phyloP scores from a whole-genome alignment of 2,113 vertebrate species.

The Macquaria australasica region DNA sequence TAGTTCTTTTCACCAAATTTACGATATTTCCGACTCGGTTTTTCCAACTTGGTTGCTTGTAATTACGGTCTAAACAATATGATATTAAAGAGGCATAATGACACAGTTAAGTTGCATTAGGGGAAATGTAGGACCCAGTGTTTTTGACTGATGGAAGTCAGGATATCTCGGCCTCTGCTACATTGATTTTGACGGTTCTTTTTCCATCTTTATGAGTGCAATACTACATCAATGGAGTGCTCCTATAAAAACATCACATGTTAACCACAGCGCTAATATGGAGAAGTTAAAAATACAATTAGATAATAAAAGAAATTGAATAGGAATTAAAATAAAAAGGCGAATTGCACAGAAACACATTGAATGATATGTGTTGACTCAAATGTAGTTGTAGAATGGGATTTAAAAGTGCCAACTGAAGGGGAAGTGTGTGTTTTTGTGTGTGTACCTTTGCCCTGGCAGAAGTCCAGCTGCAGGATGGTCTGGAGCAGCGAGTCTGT shows the following conservation, averaged over 20 bases:
- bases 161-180: too few relatives aligned
- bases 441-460: conserved; percentile 95
- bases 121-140: neutral
- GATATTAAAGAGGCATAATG: neutral
- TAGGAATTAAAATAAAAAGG: neutral
- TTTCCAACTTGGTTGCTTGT: neutral
- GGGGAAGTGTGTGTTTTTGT: conserved; percentile 35
- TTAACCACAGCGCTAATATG: neutral
- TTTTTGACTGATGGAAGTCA: neutral
- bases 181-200: neutral
- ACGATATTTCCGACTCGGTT: too few relatives aligned
- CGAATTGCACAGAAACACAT: neutral
- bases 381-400: neutral
- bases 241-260: neutral
- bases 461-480: conserved; percentile 97
- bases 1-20: neutral
- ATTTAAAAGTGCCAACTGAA: too few relatives aligned
- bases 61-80: neutral
- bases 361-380: neutral
- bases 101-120: neutral
- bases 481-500: conserved; percentile 93
- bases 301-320: neutral
- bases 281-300: neutral
- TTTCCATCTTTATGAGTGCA: neutral
- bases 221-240: neutral